These are phyloP conservation scores for Cepaea hortensis DNA, from an alignment of 2,888 invertebrate genomes.

Conservation along the genomic window DNA sequence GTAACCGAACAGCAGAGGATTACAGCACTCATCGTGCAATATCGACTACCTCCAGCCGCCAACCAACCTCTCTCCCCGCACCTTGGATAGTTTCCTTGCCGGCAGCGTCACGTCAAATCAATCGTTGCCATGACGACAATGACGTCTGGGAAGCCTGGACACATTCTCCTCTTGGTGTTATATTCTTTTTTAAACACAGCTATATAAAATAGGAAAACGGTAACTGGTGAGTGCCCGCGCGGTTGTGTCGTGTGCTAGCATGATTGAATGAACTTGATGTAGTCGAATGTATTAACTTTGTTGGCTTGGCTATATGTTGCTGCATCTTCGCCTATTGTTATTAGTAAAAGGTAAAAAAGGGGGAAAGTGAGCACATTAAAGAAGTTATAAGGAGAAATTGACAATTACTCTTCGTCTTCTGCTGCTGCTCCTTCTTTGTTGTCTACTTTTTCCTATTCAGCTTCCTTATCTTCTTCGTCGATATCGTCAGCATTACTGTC, in stretches of 20 bases:
- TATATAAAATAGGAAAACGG: slow-evolving; percentile 23
- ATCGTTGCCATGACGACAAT: slow-evolving; percentile 33
- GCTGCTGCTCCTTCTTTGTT: too few relatives aligned
- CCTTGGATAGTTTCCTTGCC: slow-evolving; percentile 10
- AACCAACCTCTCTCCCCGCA: not conserved
- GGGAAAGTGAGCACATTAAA: too few relatives aligned
- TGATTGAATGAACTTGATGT: not conserved
- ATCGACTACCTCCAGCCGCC: not conserved
- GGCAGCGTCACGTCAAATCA: slow-evolving; percentile 26
- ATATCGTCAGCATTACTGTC: too few relatives aligned
- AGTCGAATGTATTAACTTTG: too few relatives aligned
- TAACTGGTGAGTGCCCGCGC: not conserved
- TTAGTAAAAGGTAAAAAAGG: too few relatives aligned
- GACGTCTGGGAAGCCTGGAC: slow-evolving; percentile 30
- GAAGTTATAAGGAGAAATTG: too few relatives aligned
- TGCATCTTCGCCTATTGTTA: too few relatives aligned
- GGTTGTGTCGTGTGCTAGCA: not conserved
- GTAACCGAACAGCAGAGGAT: too few relatives aligned
- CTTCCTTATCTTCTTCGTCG: too few relatives aligned
- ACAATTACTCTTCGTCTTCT: too few relatives aligned
- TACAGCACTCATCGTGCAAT: not conserved
- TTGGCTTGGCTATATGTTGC: too few relatives aligned
- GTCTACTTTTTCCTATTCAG: too few relatives aligned
- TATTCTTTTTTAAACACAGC: not conserved
- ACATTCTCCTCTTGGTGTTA: not conserved